Base-by-base conservation (phyloP, 2,888 invertebrate genomes). In the Scotopteryx bipunctaria region DNA sequence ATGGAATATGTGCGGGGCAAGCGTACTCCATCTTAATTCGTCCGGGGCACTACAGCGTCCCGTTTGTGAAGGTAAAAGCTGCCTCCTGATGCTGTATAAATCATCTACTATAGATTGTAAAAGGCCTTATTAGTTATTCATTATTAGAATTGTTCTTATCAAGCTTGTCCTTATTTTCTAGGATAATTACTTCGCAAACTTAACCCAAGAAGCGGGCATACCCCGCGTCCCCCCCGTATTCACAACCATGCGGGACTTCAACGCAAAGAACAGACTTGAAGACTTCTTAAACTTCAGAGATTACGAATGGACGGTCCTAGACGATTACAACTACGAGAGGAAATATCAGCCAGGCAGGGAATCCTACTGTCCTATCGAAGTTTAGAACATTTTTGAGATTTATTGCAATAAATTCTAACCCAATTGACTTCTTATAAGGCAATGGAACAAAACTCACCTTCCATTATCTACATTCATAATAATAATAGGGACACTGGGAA, bases 281-380 rank as follows among this genome's bases (percentile, higher is more conserved):
- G 86, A 90, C 49, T 60, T 87, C 2, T 61, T 86, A 0, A 82
- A 86, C 63, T 90, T 88, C 53, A 73, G 90, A 9, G 86, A 89
- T 33, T 89, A 81, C 27, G 85, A 88, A 29, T 88, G 78, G 50
- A 71, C 77, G 13, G 57, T 89, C 1, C 55, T 80, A 5, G 83
- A 86, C 17, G 69, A 76, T 2, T 38, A 65, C 2, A 74, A 76
- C 33, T 90, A 78, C 46, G 76, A 78, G 17, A 73, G 83, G 19
- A 71, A 63, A 49, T 81, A 87, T 46, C 75, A 71, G 35, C 78
- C 77, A 1, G 78, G 78, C n/a, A 63, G 71, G 35, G 77, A 69
- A 32, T 51, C 59, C 2, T 67, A 74, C n/a, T 86, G 85, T 52
- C 78, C 81, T 5, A 60, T 84, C 9, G 67, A 75, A 11, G 48